Conservation (phyloP, 2,797 vertebrate genomes). For the Enteromius unitaeniatus region DNA sequence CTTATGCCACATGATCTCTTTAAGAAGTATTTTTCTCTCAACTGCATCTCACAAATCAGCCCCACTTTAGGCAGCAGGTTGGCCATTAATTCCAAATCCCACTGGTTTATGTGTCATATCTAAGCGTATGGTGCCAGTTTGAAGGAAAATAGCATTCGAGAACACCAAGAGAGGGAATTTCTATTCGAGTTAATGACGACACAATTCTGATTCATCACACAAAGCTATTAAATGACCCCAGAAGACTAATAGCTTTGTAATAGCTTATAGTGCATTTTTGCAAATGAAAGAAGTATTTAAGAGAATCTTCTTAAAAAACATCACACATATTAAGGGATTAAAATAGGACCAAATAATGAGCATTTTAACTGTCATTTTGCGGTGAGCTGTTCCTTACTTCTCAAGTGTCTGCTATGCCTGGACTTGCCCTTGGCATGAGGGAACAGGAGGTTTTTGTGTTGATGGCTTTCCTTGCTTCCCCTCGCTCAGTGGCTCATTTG, state of each 20-base stretch:
- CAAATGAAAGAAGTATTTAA: background rate
- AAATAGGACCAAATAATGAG: background rate
- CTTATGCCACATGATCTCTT: background rate
- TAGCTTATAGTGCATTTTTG: background rate
- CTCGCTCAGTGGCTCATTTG: conserved; percentile 29
- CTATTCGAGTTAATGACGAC: background rate
- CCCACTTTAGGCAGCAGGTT: background rate
- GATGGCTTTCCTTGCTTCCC: conserved; percentile 22
- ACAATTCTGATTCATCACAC: background rate
- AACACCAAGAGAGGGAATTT: background rate
- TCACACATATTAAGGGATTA: background rate
- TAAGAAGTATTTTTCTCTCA: background rate
- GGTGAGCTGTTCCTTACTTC: background rate
- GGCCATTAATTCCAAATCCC: background rate
- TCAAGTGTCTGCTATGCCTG: background rate
- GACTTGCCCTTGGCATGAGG: conserved; percentile 19
- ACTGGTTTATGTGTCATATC: background rate
- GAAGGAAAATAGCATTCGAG: background rate
- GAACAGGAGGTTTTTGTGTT: conserved; percentile 23
- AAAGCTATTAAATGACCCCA: background rate
- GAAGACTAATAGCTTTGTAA: background rate
- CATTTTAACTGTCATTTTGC: background rate
- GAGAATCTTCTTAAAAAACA: background rate
- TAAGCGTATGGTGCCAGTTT: background rate
- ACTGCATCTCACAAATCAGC: background rate